Evolutionary conservation across 2,113 vertebrate genomes (phyloP).

Genomic region (Lipophrys pholis): DNA sequence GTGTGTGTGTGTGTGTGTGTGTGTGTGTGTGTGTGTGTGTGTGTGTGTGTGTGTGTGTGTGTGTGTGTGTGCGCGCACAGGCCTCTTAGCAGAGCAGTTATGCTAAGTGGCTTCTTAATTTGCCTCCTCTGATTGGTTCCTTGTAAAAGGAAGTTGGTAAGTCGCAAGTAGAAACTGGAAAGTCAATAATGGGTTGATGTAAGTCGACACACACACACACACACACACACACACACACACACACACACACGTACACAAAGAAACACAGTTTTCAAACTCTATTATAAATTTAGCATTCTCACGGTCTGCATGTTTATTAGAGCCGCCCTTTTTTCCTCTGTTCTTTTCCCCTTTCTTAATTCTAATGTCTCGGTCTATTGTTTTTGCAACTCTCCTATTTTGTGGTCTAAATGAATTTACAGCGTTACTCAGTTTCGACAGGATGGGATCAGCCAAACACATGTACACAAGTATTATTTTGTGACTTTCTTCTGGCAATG

Average conservation of each 20-base stretch:
- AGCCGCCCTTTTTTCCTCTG: background rate
- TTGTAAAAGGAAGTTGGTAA: conserved; percentile 47
- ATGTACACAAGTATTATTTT: background rate
- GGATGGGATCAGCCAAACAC: conserved; percentile 20
- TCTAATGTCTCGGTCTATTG: background rate
- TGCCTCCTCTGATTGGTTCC: conserved; percentile 50
- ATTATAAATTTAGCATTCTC: conserved; percentile 58
- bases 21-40: conserved; percentile 10
- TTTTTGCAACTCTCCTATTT: conserved; percentile 6
- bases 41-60: conserved; percentile 1
- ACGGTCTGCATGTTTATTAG: conserved; percentile 41
- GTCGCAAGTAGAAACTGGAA: conserved; percentile 45
- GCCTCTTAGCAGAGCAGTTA: conserved; percentile 46
- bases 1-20: conserved; percentile 33
- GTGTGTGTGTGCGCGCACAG: conserved; percentile 11
- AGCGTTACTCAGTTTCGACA: conserved; percentile 20
- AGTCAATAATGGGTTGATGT: conserved; percentile 56
- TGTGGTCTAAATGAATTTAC: conserved; percentile 43
- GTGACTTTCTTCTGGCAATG: background rate
- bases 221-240: conserved; percentile 11
- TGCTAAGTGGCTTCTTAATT: conserved; percentile 55
- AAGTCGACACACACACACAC: conserved; percentile 23
- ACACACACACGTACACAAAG: conserved; percentile 8
- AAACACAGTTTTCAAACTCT: conserved; percentile 37
- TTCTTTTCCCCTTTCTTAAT: background rate